Conservation (phyloP, 2,888 invertebrate species). For the Acanthosepion lycidas region DNA sequence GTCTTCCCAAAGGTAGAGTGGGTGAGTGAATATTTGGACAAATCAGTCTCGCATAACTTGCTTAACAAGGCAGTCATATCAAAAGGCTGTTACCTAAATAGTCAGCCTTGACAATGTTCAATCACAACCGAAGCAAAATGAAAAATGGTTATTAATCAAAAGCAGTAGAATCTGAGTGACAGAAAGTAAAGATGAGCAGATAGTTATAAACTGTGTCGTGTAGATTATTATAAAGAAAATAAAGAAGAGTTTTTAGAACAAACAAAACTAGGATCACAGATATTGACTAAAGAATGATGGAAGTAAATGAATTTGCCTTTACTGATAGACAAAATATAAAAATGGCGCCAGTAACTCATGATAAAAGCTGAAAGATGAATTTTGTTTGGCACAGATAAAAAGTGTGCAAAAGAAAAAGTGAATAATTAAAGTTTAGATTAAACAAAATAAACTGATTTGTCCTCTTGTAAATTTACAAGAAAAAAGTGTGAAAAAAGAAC, state of each 20-base stretch:
- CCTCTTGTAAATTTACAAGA: not conserved
- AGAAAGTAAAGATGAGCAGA: not conserved
- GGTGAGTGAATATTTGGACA: no score
- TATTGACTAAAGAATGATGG: not conserved
- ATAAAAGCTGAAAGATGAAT: not conserved
- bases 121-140: no score
- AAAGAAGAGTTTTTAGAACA: not conserved
- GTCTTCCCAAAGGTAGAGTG: no score
- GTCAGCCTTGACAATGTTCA: no score
- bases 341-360: not conserved
- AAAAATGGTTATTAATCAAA: not conserved
- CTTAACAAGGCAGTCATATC: no score
- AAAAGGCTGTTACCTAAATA: no score
- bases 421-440: not conserved
- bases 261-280: not conserved
- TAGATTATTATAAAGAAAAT: not conserved
- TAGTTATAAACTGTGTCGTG: not conserved
- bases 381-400: not conserved
- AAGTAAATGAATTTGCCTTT: not conserved
- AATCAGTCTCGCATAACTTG: no score
- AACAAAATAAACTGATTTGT: not conserved
- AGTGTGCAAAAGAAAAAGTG: not conserved
- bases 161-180: not conserved
- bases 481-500: not conserved
- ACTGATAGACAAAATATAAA: not conserved